A percentile compares a stretch with the other conserved stretches of the same genome.
phyloP scores from a whole-genome alignment of 37 sponge, comb jelly and placozoan genomes.

The Spongilla lacustris region DNA sequence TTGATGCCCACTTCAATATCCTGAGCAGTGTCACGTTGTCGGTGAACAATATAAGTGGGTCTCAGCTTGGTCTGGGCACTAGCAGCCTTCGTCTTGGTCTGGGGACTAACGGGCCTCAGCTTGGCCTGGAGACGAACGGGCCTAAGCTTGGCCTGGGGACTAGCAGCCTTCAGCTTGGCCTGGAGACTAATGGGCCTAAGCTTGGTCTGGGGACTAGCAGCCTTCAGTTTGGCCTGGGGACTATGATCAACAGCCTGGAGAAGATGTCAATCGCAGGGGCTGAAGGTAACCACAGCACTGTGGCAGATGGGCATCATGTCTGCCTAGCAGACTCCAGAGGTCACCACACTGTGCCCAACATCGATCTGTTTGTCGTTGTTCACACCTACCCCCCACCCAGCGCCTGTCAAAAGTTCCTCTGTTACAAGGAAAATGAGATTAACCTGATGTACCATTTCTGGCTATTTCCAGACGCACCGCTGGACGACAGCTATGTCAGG shows the following conservation, averaged over 20 bases:
- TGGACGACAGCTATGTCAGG: constrained; percentile 6
- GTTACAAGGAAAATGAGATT: constrained; percentile 69
- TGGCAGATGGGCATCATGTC: no score
- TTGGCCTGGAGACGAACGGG: no score
- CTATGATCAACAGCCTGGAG: not conserved
- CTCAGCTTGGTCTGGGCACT: not conserved
- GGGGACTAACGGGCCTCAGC: no score
- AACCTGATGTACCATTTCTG: constrained; percentile 83
- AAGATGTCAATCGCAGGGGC: not conserved
- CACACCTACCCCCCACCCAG: constrained; percentile 59
- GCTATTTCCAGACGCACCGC: constrained; percentile 56
- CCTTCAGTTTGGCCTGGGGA: not conserved
- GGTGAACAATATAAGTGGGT: not conserved
- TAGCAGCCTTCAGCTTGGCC: not conserved
- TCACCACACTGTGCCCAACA: constrained; percentile 24
- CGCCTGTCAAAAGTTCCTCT: constrained; percentile 83
- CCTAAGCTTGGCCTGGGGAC: no score
- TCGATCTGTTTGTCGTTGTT: constrained; percentile 68
- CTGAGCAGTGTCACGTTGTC: not conserved
- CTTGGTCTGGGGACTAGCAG: not conserved
- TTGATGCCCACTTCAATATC: not conserved
- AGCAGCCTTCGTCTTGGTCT: no score
- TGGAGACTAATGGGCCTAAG: no score
- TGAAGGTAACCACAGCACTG: no score
- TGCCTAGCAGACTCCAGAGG: no score